Percentiles rank a stretch among this genome's conserved stretches.
Conservation (phyloP, 2,797 vertebrate species). For the Linurgus olivaceus region DNA sequence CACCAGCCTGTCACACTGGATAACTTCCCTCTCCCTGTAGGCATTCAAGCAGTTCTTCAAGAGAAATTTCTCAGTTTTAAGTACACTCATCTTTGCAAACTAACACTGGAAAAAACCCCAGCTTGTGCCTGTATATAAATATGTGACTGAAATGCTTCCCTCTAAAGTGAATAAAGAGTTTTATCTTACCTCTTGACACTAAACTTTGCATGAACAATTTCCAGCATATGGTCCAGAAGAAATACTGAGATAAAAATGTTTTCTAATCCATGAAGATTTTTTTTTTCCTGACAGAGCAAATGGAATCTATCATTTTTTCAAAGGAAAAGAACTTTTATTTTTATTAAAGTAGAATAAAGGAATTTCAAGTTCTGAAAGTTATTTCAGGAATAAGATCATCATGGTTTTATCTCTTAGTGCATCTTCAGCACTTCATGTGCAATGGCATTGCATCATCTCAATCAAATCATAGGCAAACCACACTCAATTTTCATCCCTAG, state of each 20-base stretch:
- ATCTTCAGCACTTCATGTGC: neutral
- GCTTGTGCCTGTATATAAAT: neutral
- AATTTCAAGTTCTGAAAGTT: neutral
- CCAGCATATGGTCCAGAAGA: neutral
- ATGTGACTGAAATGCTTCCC: neutral
- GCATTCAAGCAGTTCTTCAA: neutral
- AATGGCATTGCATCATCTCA: neutral
- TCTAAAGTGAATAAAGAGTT: neutral
- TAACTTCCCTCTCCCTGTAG: neutral
- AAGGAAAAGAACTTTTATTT: neutral
- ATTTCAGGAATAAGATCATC: neutral
- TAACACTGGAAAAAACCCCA: neutral
- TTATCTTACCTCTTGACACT: neutral
- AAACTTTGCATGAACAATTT: neutral
- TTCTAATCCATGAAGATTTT: neutral
- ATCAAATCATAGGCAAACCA: neutral
- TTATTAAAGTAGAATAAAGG: neutral
- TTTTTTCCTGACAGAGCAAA: neutral
- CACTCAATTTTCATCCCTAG: neutral
- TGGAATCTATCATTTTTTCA: neutral
- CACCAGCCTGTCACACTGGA: conserved; percentile 14
- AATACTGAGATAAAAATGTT: neutral
- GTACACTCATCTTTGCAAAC: neutral
- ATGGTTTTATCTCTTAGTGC: neutral
- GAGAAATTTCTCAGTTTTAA: conserved; percentile 31